These are phyloP conservation scores for Corythaixoides concolor DNA, from an alignment of 2,113 vertebrate species.

Conservation along the genomic window DNA sequence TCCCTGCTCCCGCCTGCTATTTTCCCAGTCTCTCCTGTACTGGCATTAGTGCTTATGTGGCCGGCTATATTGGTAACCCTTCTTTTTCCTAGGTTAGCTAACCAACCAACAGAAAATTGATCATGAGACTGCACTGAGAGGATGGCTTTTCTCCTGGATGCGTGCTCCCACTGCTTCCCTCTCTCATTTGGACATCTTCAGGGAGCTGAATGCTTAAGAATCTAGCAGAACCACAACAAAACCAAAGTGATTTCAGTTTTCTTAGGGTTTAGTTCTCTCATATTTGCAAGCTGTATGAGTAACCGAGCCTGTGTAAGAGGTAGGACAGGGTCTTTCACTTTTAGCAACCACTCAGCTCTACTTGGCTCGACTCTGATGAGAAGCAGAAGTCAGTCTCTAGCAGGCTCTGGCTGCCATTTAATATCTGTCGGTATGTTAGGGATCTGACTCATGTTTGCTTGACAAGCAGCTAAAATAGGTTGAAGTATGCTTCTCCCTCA, in stretches of 20 bases:
- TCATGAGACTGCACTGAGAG: not conserved
- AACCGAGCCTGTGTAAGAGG: not conserved
- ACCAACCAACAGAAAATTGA: not conserved
- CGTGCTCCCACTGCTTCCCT: not conserved
- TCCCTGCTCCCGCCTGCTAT: not conserved
- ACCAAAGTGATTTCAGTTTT: not conserved
- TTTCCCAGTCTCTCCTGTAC: not conserved
- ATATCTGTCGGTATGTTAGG: constrained; percentile 7
- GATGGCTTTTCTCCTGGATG: not conserved
- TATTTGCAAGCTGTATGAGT: not conserved
- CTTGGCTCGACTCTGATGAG: not conserved
- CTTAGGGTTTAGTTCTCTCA: not conserved
- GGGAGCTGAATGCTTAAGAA: not conserved
- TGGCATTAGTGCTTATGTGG: not conserved
- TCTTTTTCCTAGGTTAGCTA: not conserved
- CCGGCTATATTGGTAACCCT: not conserved
- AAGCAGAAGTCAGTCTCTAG: constrained; percentile 7
- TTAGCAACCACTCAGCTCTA: not conserved
- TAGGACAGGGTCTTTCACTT: not conserved
- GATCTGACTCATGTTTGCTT: constrained; percentile 33
- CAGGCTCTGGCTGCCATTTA: constrained; percentile 18
- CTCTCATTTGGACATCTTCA: not conserved
- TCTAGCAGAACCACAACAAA: not conserved
- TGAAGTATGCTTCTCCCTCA: constrained; percentile 21
- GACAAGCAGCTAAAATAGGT: constrained; percentile 24